Conservation (phyloP, 2,113 vertebrate genomes). For the Cyprinodon variegatus region DNA sequence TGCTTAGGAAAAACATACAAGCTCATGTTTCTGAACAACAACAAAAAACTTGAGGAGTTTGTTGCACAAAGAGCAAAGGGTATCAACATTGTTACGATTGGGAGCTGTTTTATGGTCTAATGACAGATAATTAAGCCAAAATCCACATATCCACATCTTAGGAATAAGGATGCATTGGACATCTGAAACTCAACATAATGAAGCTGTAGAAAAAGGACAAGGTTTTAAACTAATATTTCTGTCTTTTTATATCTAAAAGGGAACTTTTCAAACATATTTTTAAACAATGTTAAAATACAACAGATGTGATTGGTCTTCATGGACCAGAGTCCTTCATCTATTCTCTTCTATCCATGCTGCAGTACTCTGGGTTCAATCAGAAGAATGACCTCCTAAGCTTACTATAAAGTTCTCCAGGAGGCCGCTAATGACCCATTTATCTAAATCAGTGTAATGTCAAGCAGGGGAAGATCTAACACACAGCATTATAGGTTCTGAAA, state of each 20-base stretch:
- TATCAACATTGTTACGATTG: slow-evolving; percentile 1
- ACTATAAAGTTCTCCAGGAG: not conserved
- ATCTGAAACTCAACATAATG: not conserved
- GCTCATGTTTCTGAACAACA: not conserved
- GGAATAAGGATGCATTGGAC: not conserved
- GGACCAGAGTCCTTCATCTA: not conserved
- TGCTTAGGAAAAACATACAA: not conserved
- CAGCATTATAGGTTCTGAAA: not conserved
- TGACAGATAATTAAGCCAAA: slow-evolving; percentile 23
- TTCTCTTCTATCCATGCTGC: not conserved
- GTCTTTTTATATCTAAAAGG: not conserved
- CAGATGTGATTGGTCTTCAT: not conserved
- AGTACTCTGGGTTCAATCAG: not conserved
- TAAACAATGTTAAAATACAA: not conserved
- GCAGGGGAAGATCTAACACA: not conserved
- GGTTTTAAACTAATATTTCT: not conserved
- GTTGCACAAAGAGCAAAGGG: not conserved
- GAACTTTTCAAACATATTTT: not conserved
- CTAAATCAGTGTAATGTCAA: not conserved
- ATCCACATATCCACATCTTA: slow-evolving; percentile 1
- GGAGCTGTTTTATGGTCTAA: slow-evolving; percentile 15
- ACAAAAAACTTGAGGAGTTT: not conserved
- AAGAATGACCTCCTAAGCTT: not conserved
- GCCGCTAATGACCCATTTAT: not conserved
- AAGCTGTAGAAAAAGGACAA: not conserved